Base-by-base conservation (phyloP, 2,888 invertebrate genomes). In the Trichogramma evanescens region DNA sequence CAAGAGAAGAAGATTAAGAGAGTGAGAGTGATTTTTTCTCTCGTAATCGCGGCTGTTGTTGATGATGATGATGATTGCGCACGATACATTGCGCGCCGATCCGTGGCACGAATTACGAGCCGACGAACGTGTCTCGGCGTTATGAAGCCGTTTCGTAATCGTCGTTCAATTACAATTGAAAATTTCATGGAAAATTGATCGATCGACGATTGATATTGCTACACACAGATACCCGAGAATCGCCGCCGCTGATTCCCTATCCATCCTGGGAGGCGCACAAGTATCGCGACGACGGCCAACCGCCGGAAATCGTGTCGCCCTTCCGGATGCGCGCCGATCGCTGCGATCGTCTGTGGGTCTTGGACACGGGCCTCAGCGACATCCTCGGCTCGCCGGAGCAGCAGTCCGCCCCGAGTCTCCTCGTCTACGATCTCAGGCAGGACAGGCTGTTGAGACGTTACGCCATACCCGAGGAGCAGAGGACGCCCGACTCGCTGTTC, bases 261-360 rank as follows among this genome's bases (percentile, higher is more conserved):
- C 91, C 91, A 1, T 87, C 85, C 67, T 91, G 91, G 91, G 85
- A 86, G 62, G 87, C 89, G 0, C 90, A 91, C 71, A 85, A 86
- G 50, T 82, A 79, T 48, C 74, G 71, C 3, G 78, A 74, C 6
- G 76, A 74, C 13, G 80, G 80, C 2, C 81, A 81, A 3, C 81
- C 82, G 0, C 83, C 87, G 1, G 88, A 88, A 72, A 83, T 90
- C 54, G 83, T 89, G 0, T 89, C 89, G 0, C 87, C 89, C 0
- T 89, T 88, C 75, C 80, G 89, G 6, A 80, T 89, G 2, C 81
- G 88, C 0, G 89, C 88, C 1, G 91, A 91, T 74, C 82, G 82
- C 54, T 91, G 91, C 73, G 86, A 85, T 9, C 83, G 90, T 0
- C 82, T 91, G 0, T 91, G 91, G 91, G 88, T 90, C 7, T 73